Conservation (phyloP, 2,888 invertebrate species). For the Dugesia japonica region DNA sequence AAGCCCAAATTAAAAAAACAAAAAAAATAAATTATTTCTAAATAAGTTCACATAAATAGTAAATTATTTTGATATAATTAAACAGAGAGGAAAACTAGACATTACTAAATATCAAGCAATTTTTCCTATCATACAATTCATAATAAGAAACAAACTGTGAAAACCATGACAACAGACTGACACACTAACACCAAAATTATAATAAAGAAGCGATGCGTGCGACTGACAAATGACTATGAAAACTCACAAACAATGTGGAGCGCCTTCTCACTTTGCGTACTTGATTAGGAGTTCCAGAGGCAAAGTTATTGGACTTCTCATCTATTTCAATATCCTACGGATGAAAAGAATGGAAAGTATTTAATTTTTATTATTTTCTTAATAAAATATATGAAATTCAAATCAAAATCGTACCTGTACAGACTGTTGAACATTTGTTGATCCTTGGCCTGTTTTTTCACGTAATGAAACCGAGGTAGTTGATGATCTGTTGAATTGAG, state of each 20-base stretch:
- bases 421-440: background rate
- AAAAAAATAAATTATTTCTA: too few species aligned
- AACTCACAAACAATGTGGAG: conserved; percentile 65
- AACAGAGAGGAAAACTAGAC: background rate
- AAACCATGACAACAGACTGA: background rate
- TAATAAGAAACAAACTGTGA: background rate
- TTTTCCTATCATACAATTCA: background rate
- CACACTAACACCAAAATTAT: conserved; percentile 13
- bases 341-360: background rate
- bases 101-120: conserved; percentile 15
- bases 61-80: too few species aligned
- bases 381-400: background rate
- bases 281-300: conserved; percentile 66
- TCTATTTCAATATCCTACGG: conserved; percentile 5
- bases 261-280: conserved; percentile 66
- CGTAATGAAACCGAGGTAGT: background rate
- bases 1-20: too few species aligned
- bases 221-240: conserved; percentile 20
- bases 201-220: background rate
- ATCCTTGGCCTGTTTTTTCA: background rate
- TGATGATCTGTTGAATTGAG: conserved; percentile 1
- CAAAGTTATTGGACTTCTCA: background rate
- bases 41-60: too few species aligned
- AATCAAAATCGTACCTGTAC: background rate
- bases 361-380: background rate